Base-by-base conservation (phyloP, 2,888 invertebrate genomes). In the Acanthococcus lagerstroemiae region DNA sequence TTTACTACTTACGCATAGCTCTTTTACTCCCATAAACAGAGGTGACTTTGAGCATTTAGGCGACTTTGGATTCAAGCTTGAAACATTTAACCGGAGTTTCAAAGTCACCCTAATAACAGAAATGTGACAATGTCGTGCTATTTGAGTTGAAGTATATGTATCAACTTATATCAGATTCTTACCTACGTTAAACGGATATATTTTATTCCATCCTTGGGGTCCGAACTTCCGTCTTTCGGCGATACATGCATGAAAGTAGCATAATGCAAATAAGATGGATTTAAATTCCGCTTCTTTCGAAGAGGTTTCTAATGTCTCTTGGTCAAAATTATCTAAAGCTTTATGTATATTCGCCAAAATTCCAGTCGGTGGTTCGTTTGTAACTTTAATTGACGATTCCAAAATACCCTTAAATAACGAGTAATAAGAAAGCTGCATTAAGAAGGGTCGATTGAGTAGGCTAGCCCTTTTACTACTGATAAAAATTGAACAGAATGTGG, bases 291-390 rank as follows among this genome's bases (percentile, higher is more conserved):
- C 85, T 77, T 95, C 95, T 75, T 92, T 91, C 65, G 89, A 86
- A 76, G 90, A 93, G 85, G 88, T 88, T 76, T 95, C 95, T 63
- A 95, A 77, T 0, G 90, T 93, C 76, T 93, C 93, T 77, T 95
- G 95, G 73, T 79, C 88, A 78, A 95, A 95, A 79, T 90, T 92
- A 74, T 91, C 91, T 68, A 95, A 76, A 1, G 95, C 87, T 79
- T 94, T 94, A 76, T 94, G 94, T 37, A 95, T 80, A 77, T 95
- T 95, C 1, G 94, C 93, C 78, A 85, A 84, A 89, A 95, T 94
- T 27, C 95, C 95, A 6, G 89, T 91, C 0, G 95, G 95, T 0
- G 95, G 94, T 76, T 95, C 95, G 73, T 95, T 95, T 2, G 95
- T 95, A 67, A 95, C 94, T 79, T 95, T 95, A 73, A 95, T 92